Evolutionary conservation across 1,140 invertebrate genomes (phyloP).

Genomic region (Rhopalosiphum maidis): DNA sequence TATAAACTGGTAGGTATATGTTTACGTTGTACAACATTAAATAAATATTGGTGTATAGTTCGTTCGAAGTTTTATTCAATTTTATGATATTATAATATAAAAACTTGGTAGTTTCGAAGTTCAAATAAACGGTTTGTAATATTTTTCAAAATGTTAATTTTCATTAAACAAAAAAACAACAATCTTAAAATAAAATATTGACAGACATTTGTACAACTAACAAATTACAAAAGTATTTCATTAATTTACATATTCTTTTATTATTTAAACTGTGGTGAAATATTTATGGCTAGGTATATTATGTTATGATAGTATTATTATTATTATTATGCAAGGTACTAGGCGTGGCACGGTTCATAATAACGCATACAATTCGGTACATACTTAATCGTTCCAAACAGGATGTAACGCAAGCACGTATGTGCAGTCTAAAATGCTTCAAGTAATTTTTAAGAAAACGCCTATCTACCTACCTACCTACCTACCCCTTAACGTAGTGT

Average conservation of each 20-base stretch:
- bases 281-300: neutral
- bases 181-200: neutral
- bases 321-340: neutral
- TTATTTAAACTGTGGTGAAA: neutral
- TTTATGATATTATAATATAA: neutral
- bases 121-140: neutral
- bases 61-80: neutral
- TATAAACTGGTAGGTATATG: neutral
- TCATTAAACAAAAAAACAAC: neutral
- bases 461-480: neutral
- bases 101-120: neutral
- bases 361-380: neutral
- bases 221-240: neutral
- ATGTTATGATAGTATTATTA: neutral
- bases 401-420: neutral
- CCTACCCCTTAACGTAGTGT: neutral
- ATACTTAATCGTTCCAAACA: neutral
- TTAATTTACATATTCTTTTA: neutral
- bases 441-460: neutral
- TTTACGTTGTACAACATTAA: neutral
- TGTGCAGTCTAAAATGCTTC: neutral
- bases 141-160: neutral
- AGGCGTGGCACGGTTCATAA: neutral
- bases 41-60: neutral
- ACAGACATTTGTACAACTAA: neutral